Evolutionary conservation across 2,113 vertebrate species (phyloP), one percentile per base, ranked within the genome.

Genomic region (Thinocorus orbignyianus): DNA sequence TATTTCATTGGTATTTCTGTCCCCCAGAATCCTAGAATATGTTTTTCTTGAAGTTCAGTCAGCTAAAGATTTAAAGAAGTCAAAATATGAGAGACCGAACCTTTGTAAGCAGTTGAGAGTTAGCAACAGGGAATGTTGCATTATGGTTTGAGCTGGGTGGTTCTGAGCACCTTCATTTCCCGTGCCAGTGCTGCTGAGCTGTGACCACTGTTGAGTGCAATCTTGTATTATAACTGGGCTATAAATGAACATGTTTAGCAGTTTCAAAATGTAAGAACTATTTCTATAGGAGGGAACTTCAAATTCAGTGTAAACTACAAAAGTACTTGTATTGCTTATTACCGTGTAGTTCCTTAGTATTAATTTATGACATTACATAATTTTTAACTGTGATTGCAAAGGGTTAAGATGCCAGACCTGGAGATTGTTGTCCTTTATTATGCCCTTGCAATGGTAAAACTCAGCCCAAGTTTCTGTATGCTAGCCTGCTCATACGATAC

Each of bases 171-270:
- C 12, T 61, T 68, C 3, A 17, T 51, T 49, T 70, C 64, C 42
- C 4, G 0, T 17, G 33, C 23, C 28, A n/a, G 19, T 1, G 0
- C 60, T 42, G 24, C 48, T 74, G 55, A 49, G 31, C 10, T 76
- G 14, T 51, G 30, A 55, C n/a, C n/a, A 35, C 46, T 23, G 25
- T 17, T 0, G 5, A 12, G 2, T 33, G 31, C 52, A 26, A 39
- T 39, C 35, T 57, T 0, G 0, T 30, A 13, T 49, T 42, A 23
- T 19, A 54, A 17, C 17, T 44, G 28, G 11, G 31, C 42, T 66
- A 61, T 44, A 72, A 44, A 55, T 57, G 46, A 44, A 31, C 4
- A 10, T 19, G 13, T 58, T 81, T 26, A 60, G 12, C 4, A 49
- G 24, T 52, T 64, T 46, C 18, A 65, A 81, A 64, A 25, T 13